These are phyloP conservation scores for Neopelma chrysocephalum DNA, from an alignment of 2,797 vertebrate species.

Conservation along the genomic window DNA sequence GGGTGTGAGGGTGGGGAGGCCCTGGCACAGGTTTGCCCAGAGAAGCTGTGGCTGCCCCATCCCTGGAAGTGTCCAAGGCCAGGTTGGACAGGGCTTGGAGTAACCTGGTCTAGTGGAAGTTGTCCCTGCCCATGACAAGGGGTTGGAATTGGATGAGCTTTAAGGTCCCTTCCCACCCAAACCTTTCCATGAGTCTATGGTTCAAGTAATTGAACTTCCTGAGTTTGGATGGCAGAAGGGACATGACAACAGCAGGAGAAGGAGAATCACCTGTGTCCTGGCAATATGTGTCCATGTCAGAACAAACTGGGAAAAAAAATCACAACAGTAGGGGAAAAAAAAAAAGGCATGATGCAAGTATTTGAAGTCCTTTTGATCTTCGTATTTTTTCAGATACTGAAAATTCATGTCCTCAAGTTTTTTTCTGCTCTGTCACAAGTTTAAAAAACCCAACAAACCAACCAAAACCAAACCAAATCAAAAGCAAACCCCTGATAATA, in stretches of 20 bases:
- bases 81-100: neutral
- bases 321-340: neutral
- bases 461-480: neutral
- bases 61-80: neutral
- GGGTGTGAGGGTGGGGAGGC: neutral
- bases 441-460: neutral
- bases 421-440: neutral
- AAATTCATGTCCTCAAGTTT: neutral
- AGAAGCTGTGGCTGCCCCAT: neutral
- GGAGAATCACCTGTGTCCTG: neutral
- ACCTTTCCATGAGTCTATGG: neutral
- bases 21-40: neutral
- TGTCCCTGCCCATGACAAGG: neutral
- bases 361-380: neutral
- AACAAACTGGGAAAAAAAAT: neutral
- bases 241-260: neutral
- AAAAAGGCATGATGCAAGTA: neutral
- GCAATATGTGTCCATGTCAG: neutral
- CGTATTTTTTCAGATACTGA: neutral
- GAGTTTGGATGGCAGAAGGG: neutral
- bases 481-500: neutral
- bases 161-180: neutral
- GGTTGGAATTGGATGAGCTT: rapidly evolving
- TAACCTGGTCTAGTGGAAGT: rapidly evolving
- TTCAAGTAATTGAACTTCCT: no score